These are phyloP conservation scores for Sinhomidia bicolor DNA, from an alignment of 2,888 invertebrate genomes.

Conservation along the genomic window DNA sequence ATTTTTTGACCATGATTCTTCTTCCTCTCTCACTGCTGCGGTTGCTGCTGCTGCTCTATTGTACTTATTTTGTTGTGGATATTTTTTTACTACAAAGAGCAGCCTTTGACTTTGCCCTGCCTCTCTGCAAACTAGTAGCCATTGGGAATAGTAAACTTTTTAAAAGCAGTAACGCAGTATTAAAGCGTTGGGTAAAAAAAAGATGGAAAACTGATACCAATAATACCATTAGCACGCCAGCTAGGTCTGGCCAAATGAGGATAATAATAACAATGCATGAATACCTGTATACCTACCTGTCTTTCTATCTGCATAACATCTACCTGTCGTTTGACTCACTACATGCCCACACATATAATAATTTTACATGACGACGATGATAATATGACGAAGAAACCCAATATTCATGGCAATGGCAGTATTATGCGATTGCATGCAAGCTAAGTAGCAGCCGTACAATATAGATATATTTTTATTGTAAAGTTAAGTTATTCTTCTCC, in stretches of 20 bases:
- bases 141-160: too few relatives aligned
- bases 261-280: too few relatives aligned
- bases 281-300: constrained; percentile 7
- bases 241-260: background rate
- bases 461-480: background rate
- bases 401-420: background rate
- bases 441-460: background rate
- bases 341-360: background rate
- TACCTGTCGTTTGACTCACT: background rate
- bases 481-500: background rate
- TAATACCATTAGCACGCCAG: background rate
- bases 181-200: background rate
- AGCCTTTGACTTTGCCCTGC: too few relatives aligned
- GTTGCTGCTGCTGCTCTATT: too few relatives aligned
- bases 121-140: too few relatives aligned
- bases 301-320: background rate
- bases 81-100: too few relatives aligned
- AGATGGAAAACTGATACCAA: constrained; percentile 1
- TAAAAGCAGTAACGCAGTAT: background rate
- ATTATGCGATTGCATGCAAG: background rate
- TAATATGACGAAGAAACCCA: background rate
- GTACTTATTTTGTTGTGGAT: too few relatives aligned
- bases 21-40: too few relatives aligned
- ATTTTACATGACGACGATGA: background rate
- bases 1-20: too few relatives aligned